Conservation (phyloP, 2,797 vertebrate genomes). For the Acanthurus lineatus region DNA sequence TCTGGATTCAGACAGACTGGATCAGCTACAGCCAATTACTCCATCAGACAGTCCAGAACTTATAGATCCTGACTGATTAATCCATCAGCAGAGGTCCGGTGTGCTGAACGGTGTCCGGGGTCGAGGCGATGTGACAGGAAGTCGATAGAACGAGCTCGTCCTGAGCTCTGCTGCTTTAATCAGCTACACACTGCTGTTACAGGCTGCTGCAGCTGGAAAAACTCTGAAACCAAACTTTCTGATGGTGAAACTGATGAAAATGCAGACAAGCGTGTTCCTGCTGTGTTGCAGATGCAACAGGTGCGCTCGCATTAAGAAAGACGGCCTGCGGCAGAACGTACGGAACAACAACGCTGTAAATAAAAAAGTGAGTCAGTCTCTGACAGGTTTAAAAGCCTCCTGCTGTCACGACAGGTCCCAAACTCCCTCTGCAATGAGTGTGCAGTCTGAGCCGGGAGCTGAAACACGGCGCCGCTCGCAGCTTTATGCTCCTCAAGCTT, state of each 20-base stretch:
- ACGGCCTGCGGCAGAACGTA: conserved; percentile 6
- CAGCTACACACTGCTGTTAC: not conserved
- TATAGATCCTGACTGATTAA: not conserved
- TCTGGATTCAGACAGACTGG: conserved; percentile 12
- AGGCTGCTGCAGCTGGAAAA: too few relatives aligned
- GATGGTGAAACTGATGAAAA: not conserved
- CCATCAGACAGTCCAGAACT: not conserved
- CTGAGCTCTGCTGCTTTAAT: not conserved
- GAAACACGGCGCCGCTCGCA: not conserved
- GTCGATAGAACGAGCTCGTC: conserved; percentile 8
- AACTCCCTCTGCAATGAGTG: conserved; percentile 38
- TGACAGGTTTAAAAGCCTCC: conserved; percentile 56
- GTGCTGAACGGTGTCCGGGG: not conserved
- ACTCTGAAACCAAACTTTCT: not conserved
- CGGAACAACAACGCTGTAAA: conserved; percentile 29
- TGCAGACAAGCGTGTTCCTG: not conserved
- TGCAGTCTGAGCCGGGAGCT: conserved; percentile 25
- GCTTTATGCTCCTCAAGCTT: conserved; percentile 12
- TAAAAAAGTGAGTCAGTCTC: conserved; percentile 33
- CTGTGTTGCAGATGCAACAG: not conserved
- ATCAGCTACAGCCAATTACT: conserved; percentile 6
- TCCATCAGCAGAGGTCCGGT: not conserved
- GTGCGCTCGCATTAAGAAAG: not conserved
- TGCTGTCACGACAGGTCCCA: conserved; percentile 52
- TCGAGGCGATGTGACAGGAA: conserved; percentile 11